These are phyloP conservation scores for Trissonchulus sp. DNA, from an alignment of 2,888 invertebrate species.

Conservation along the genomic window DNA sequence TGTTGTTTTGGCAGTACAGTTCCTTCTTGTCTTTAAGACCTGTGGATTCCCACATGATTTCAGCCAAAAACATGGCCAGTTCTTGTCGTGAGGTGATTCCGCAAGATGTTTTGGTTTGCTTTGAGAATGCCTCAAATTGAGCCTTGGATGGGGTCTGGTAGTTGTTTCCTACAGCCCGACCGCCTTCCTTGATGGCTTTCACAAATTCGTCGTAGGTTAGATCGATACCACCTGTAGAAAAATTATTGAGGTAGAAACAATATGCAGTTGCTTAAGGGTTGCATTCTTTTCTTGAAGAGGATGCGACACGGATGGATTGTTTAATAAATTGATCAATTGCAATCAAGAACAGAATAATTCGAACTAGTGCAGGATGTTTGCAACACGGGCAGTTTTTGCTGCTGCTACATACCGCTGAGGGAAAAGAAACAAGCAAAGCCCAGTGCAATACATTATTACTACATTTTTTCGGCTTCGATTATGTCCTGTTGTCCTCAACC, in stretches of 20 bases:
- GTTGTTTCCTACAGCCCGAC: neutral
- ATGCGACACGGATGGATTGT: too few species aligned
- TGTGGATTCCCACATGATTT: slow-evolving; percentile 35
- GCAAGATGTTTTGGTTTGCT: neutral
- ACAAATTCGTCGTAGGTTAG: neutral
- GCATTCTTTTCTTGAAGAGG: too few species aligned
- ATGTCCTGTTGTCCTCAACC: too few species aligned
- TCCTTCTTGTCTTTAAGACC: slow-evolving; percentile 33
- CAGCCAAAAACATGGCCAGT: slow-evolving; percentile 37
- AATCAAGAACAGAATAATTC: too few species aligned
- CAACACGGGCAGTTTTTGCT: too few species aligned
- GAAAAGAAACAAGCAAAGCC: too few species aligned
- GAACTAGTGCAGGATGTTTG: too few species aligned
- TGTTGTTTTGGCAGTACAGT: neutral
- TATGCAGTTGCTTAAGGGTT: neutral
- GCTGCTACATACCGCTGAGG: too few species aligned
- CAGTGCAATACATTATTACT: too few species aligned
- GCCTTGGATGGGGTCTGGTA: neutral
- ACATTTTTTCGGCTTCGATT: too few species aligned
- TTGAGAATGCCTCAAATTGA: neutral
- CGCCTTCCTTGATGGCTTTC: slow-evolving; percentile 1
- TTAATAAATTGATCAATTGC: too few species aligned
- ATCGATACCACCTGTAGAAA: neutral
- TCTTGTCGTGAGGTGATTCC: slow-evolving; percentile 34
- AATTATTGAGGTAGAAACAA: neutral